Conservation (phyloP, 2,888 invertebrate genomes). For the Heliconius charithonia region DNA sequence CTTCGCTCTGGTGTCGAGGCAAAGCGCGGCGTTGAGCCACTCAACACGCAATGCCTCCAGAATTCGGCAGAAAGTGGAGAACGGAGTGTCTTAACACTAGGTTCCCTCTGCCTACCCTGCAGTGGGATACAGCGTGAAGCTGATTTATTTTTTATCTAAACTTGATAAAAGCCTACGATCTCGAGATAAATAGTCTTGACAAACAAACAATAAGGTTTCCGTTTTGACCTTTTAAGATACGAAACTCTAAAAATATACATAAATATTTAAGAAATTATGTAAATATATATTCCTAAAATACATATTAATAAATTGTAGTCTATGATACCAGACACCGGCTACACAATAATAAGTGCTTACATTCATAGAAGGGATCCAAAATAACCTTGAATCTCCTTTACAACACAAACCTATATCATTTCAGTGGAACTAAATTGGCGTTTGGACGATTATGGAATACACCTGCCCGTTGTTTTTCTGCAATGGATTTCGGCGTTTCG, state of each 20-base stretch:
- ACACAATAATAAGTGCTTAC: background rate
- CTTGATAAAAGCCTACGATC: too few relatives aligned
- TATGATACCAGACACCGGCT: background rate
- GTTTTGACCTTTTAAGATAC: too few relatives aligned
- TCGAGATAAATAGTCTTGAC: too few relatives aligned
- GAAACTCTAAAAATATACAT: background rate
- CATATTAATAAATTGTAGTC: background rate
- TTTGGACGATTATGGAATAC: slow-evolving; percentile 48
- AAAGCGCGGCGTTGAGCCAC: too few relatives aligned
- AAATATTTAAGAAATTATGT: background rate
- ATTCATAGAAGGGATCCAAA: background rate
- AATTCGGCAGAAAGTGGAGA: too few relatives aligned
- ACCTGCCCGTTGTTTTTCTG: slow-evolving; percentile 72
- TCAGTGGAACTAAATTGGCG: slow-evolving; percentile 25
- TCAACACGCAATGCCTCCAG: too few relatives aligned
- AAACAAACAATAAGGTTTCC: too few relatives aligned
- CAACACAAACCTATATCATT: slow-evolving; percentile 37
- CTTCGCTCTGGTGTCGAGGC: too few relatives aligned
- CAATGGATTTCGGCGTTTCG: slow-evolving; percentile 65
- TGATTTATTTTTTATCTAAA: too few relatives aligned
- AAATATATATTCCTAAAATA: background rate
- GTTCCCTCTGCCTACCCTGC: too few relatives aligned
- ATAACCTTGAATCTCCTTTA: slow-evolving; percentile 31
- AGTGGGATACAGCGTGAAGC: too few relatives aligned
- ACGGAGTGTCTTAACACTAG: too few relatives aligned